phyloP scores from a whole-genome alignment of 64 coral and sea anemone genomes.

The Hydrozoanthus tunicans region DNA sequence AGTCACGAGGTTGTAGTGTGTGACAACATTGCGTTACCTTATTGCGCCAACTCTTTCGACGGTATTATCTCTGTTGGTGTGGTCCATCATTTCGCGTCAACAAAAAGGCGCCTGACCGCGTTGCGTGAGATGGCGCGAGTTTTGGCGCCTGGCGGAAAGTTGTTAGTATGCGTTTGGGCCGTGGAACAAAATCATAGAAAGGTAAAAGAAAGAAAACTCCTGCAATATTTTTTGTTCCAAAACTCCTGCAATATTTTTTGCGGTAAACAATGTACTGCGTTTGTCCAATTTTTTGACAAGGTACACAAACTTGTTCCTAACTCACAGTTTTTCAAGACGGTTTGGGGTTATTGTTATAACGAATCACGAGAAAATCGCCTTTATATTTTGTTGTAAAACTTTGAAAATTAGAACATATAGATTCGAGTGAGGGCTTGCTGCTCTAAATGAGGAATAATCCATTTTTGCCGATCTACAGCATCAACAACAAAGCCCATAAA shows the following conservation, averaged over 20 bases:
- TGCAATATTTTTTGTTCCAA: background rate
- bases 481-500: too few relatives aligned
- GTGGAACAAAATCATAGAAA: conserved; percentile 91
- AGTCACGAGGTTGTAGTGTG: conserved; percentile 75
- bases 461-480: too few relatives aligned
- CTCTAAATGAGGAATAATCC: too few relatives aligned
- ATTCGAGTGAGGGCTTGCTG: too few relatives aligned
- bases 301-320: too few relatives aligned
- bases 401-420: too few relatives aligned
- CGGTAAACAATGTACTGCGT: too few relatives aligned
- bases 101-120: conserved; percentile 69
- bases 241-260: background rate
- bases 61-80: conserved; percentile 98
- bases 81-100: conserved; percentile 95
- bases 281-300: too few relatives aligned
- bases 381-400: too few relatives aligned
- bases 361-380: too few relatives aligned
- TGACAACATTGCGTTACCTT: conserved; percentile 88
- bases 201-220: conserved; percentile 28
- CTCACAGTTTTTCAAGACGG: too few relatives aligned
- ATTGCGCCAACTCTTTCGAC: conserved; percentile 74
- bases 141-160: conserved; percentile 77
- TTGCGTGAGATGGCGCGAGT: conserved; percentile 86
- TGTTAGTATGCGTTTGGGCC: conserved; percentile 97
- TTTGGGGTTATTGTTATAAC: too few relatives aligned